Percentiles rank a stretch among this genome's conserved stretches.
Conservation (phyloP, 2,113 vertebrate species). For the Clarias macrocephalus region DNA sequence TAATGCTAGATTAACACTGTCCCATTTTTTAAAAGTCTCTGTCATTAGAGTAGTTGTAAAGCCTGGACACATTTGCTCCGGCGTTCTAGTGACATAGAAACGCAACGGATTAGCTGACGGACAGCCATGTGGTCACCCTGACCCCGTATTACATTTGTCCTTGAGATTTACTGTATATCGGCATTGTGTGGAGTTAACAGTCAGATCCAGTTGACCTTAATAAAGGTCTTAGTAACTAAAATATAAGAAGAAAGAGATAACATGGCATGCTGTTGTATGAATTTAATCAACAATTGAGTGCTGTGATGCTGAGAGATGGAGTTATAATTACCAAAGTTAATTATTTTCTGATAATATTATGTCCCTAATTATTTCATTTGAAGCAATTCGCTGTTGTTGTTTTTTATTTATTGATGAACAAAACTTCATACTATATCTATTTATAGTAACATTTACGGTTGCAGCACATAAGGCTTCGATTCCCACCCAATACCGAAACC, state of each 20-base stretch:
- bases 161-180: not conserved
- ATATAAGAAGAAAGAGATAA: not conserved
- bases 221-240: not conserved
- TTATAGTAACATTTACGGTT: not conserved
- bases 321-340: not conserved
- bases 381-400: no score
- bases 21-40: conserved; percentile 1
- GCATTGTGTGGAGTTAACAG: conserved; percentile 7
- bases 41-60: conserved; percentile 1
- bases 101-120: conserved; percentile 22
- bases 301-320: not conserved
- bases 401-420: not conserved
- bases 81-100: conserved; percentile 28
- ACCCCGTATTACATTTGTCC: conserved; percentile 35
- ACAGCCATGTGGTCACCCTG: conserved; percentile 41
- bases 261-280: not conserved
- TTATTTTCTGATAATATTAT: not conserved
- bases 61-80: conserved; percentile 16
- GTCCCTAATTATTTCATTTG: not conserved
- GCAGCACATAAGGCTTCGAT: no score
- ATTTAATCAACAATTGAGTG: not conserved
- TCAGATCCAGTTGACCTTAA: not conserved
- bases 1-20: conserved; percentile 13
- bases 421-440: not conserved
- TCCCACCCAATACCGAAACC: no score